A percentile compares a stretch with the other conserved stretches of the same genome.
phyloP scores from a whole-genome alignment of 2,888 invertebrate genomes.

The Polydrusus pterygomalis region DNA sequence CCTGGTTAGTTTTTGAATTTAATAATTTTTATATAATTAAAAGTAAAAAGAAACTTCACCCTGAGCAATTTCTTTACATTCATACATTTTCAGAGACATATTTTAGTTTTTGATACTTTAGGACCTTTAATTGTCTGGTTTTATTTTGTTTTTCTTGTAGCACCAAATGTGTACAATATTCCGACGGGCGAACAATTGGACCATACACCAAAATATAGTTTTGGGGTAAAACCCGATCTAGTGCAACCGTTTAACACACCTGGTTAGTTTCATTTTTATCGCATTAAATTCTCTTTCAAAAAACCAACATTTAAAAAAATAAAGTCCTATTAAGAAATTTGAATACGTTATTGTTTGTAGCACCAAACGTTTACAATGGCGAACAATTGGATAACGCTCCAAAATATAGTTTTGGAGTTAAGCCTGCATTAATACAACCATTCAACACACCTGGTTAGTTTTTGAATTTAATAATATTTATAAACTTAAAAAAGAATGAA shows the following conservation, averaged over 20 bases:
- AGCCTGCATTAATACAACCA: constrained; percentile 75
- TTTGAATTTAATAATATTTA: neutral
- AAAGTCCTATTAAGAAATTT: neutral
- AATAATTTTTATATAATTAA: neutral
- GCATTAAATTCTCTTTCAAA: neutral
- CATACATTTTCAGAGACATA: too few species aligned
- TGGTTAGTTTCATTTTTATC: constrained; percentile 66
- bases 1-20: constrained; percentile 73
- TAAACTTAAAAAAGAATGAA: neutral
- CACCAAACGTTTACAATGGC: constrained; percentile 75
- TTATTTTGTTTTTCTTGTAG: constrained; percentile 45
- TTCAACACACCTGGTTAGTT: constrained; percentile 76
- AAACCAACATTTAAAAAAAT: neutral
- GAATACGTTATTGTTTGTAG: constrained; percentile 47
- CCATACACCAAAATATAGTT: constrained; percentile 78
- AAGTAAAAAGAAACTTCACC: too few species aligned
- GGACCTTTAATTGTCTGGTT: neutral
- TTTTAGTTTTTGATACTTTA: neutral
- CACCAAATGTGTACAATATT: constrained; percentile 74
- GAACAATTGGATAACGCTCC: constrained; percentile 76
- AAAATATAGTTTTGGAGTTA: constrained; percentile 81
- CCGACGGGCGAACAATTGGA: constrained; percentile 75
- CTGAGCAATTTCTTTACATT: too few species aligned
- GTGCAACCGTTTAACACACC: constrained; percentile 78
- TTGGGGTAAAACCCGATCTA: constrained; percentile 78